Base-by-base conservation (phyloP, 2,113 vertebrate species). In the Urocitellus parryii region DNA sequence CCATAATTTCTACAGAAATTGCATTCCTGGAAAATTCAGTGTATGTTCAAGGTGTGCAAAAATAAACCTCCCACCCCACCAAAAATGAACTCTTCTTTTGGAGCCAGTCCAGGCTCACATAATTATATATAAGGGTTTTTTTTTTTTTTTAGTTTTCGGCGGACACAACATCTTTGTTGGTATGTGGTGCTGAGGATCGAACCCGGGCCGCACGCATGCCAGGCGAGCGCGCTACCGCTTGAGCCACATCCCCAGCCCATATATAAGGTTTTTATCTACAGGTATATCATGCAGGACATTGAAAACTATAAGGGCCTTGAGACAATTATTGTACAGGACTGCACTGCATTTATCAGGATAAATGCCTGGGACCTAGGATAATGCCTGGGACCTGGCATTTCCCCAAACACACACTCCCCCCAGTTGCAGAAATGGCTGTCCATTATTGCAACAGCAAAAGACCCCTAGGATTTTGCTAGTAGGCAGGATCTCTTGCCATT, bases 21-120 rank as follows among this genome's bases (percentile, higher is more conserved):
- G 22, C 16, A n/a, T 81, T 94, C 42, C 77, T 92, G 45, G 61
- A 95, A 92, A 94, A 84, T 63, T 95, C 78, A 85, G 25, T 73
- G 13, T 56, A 32, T 74, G 20, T 80, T 90, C 63, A 92, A 88
- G 63, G 81, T 61, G 39, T 72, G 12, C 34, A 70, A 51, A 4
- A 12, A 51, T 7, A n/a, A 37, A n/a, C 68, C 45, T 2, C 37
- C 22, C 45, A 45, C 45, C 45, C 45, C 45, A 45, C 45, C 8
- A 45, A 45, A 45, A 79, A 93, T 34, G 5, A 42, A 24, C 34
- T 65, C 13, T 32, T 95, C 8, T 73, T 94, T 78, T 93, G 34
- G 61, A 83, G 72, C 87, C 87, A 80, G 88, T 81, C 61, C 95
- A 90, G 63, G 56, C 32, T 83, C 53, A 51, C 29, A 51, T 81